Percentiles rank a stretch among this genome's conserved stretches.
Evolutionary conservation across 2,113 vertebrate genomes (phyloP).

Genomic region (Gambusia holbrooki): DNA sequence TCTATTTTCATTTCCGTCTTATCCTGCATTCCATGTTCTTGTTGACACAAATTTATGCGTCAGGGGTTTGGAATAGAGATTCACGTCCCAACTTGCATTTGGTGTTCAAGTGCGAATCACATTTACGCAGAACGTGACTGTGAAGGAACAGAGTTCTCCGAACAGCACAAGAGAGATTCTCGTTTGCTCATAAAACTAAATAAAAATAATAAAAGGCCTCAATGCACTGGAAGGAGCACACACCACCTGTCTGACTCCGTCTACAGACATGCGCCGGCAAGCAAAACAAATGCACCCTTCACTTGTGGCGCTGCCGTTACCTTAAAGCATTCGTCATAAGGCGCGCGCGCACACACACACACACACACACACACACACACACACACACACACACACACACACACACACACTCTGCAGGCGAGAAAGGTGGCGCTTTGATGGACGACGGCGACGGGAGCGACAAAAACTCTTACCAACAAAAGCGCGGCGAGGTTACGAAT

Average conservation of each 20-base stretch:
- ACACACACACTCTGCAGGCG: conserved; percentile 5
- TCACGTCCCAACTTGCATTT: background rate
- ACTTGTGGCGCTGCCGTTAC: conserved; percentile 28
- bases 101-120: background rate
- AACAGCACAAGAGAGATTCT: conserved; percentile 13
- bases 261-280: conserved; percentile 22
- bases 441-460: conserved; percentile 20
- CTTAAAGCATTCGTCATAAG: conserved; percentile 41
- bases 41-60: too few species aligned
- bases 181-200: conserved; percentile 47
- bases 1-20: too few species aligned
- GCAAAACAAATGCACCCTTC: conserved; percentile 44
- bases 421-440: conserved; percentile 31
- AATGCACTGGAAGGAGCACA: conserved; percentile 31
- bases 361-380: conserved; percentile 12
- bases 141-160: conserved; percentile 29
- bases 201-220: conserved; percentile 17
- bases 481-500: background rate
- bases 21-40: too few species aligned
- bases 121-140: conserved; percentile 8
- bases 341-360: conserved; percentile 3
- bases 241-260: conserved; percentile 20
- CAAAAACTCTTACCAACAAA: background rate
- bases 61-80: background rate
- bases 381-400: conserved; percentile 5